Percentiles rank a stretch among this genome's conserved stretches.
These are phyloP conservation scores for Centruroides sculpturatus DNA, from an alignment of 1,140 invertebrate genomes.

Conservation along the genomic window DNA sequence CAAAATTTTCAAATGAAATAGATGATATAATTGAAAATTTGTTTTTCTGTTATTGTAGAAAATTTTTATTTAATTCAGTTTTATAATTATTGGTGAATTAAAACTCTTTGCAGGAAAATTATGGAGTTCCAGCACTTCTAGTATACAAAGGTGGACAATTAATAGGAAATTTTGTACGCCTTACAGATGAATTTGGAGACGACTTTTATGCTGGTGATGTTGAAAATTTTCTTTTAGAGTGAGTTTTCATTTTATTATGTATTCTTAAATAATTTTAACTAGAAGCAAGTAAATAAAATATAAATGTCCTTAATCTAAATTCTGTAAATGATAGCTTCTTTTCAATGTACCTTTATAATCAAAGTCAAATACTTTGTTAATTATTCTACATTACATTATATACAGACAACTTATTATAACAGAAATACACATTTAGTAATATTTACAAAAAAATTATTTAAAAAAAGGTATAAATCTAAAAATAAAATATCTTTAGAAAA, in stretches of 20 bases:
- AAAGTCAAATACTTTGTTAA: too few relatives aligned
- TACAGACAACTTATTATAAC: too few relatives aligned
- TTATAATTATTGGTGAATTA: background rate
- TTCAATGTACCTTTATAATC: background rate
- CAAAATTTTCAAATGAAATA: too few relatives aligned
- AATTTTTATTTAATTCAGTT: background rate
- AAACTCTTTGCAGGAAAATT: slow-evolving; percentile 20
- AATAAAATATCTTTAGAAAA: too few relatives aligned
- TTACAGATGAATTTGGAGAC: slow-evolving; percentile 71
- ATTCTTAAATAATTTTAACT: background rate
- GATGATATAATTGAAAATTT: too few relatives aligned
- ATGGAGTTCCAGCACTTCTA: slow-evolving; percentile 79
- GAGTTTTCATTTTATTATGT: slow-evolving; percentile 10
- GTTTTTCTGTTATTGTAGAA: too few relatives aligned
- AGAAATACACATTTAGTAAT: too few relatives aligned
- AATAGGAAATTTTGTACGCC: slow-evolving; percentile 80
- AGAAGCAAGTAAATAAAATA: background rate
- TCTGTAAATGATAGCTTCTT: background rate
- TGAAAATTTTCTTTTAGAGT: slow-evolving; percentile 74
- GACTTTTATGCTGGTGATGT: slow-evolving; percentile 84
- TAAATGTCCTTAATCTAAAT: background rate
- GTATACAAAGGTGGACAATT: slow-evolving; percentile 80
- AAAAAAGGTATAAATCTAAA: too few relatives aligned
- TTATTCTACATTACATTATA: too few relatives aligned
- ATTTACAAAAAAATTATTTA: too few relatives aligned